Evolutionary conservation across 2,113 vertebrate species (phyloP), one percentile per base, ranked within the genome.

Genomic region (Noturus placidus): DNA sequence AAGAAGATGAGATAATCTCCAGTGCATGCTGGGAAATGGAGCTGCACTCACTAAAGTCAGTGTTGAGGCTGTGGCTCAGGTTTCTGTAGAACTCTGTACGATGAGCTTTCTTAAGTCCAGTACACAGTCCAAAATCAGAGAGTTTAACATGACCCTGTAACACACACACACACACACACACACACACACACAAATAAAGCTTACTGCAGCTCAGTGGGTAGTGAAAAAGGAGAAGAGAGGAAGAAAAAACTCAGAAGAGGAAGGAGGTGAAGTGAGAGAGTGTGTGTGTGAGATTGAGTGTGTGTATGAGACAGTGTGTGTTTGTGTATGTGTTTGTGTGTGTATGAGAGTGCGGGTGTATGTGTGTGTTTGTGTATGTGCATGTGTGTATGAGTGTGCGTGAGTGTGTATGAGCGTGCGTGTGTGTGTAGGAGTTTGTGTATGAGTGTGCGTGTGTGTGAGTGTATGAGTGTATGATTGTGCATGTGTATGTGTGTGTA

Each of bases 111-210:
- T 97, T 97, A 27, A 97, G 92, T 27, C 97, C 97, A 33, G 97
- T 97, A 86, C 97, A 97, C n/a, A 97, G 93, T 30, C 97, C 97
- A 83, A 97, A 97, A 87, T 97, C 97, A 0, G 96, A 97, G 79
- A 97, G 96, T 63, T 97, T 97, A 90, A 97, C 97, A 0, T 97
- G 97, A 61, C 96, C 97, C 97, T 97, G 46, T 63, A 86, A 86
- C 67, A 89, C 63, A 89, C 72, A 88, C 30, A 83, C 42, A 85
- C 61, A 85, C 63, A 84, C 83, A 89, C 69, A 72, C 59, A 85
- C 76, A 83, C 57, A 79, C 52, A 61, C 77, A 87, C 61, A 54
- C 10, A 79, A 72, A 17, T 46, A 22, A 74, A 42, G 22, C 38
- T 42, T 59, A 35, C 15, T 57, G 11, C 33, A 82, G 15, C 3